These are phyloP conservation scores for Whitmania pigra DNA, from an alignment of 1,140 invertebrate species.

Conservation along the genomic window DNA sequence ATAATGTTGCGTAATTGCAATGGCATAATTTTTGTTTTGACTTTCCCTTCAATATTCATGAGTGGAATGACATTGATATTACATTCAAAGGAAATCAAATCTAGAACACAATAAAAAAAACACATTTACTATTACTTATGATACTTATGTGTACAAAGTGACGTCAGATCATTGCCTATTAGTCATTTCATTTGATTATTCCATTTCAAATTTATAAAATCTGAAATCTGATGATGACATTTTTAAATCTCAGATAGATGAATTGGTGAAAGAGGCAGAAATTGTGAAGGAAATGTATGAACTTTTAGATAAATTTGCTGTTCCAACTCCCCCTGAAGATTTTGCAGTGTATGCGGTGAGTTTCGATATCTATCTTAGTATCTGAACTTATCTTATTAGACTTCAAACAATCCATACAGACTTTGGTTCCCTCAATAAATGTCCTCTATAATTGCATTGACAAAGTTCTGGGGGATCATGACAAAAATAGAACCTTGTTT, in stretches of 20 bases:
- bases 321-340: conserved; percentile 51
- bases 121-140: too few species aligned
- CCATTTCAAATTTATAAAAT: too few species aligned
- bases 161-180: too few species aligned
- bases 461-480: conserved; percentile 41
- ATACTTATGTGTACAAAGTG: too few species aligned
- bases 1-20: too few species aligned
- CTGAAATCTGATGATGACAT: too few species aligned
- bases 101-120: too few species aligned
- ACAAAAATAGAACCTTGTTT: conserved; percentile 42
- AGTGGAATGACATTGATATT: too few species aligned
- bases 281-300: conserved; percentile 60
- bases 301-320: conserved; percentile 57
- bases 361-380: background rate
- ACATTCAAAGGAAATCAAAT: too few species aligned
- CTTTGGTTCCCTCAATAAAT: conserved; percentile 39
- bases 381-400: background rate
- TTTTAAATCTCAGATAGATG: conserved; percentile 44
- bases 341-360: conserved; percentile 51
- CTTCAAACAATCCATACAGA: conserved; percentile 27
- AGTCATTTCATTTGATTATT: too few species aligned
- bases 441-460: conserved; percentile 42
- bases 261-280: conserved; percentile 52
- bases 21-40: too few species aligned
- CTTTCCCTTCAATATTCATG: too few species aligned